Base-by-base conservation (phyloP, 2,797 vertebrate species). In the Enteromius unitaeniatus region DNA sequence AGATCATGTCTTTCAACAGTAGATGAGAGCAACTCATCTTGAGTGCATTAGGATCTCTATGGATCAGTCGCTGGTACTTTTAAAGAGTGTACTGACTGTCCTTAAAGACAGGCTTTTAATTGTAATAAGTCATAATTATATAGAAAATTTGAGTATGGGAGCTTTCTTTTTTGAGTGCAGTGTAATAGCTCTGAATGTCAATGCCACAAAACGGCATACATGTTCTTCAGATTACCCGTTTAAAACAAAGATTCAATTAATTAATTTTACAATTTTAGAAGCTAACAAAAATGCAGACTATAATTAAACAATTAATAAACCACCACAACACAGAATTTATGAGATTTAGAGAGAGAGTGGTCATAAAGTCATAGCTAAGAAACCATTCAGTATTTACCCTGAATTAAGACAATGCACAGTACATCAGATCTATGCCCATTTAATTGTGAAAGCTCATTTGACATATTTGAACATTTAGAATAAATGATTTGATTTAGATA, bases 1-100 rank as follows among this genome's bases (percentile, higher is more conserved):
- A 60, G 28, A 45, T 74, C 67, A 65, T 21, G 21, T 82, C 77
- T 70, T 83, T 79, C 67, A 82, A 79, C 55, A 72, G 47, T 10
- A 80, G 26, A 55, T 49, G 34, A 73, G 68, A 84, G 83, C 72
- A 69, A 64, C 65, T 78, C 28, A 47, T 68, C 64, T 60, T 60
- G 68, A 64, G 10, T 26, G 23, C 45, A 26, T 49, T 5, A 69
- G 72, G 51, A 45, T 85, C 53, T 58, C 72, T 53, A 13, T 14
- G n/a, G 58, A 67, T 23, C 15, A 11, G 23, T 49, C 28, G 7
- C 78, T 68, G 62, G 26, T 11, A 4, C 78, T 79, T 65, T 68
- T 51, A 65, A 23, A 9, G 28, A 51, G 60, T 78, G 17, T 13
- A 64, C 60, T 62, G 37, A 28, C 14, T 62, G 5, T 6, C 37